Base-by-base conservation (phyloP, 2,797 vertebrate genomes). In the Balearica regulorum region DNA sequence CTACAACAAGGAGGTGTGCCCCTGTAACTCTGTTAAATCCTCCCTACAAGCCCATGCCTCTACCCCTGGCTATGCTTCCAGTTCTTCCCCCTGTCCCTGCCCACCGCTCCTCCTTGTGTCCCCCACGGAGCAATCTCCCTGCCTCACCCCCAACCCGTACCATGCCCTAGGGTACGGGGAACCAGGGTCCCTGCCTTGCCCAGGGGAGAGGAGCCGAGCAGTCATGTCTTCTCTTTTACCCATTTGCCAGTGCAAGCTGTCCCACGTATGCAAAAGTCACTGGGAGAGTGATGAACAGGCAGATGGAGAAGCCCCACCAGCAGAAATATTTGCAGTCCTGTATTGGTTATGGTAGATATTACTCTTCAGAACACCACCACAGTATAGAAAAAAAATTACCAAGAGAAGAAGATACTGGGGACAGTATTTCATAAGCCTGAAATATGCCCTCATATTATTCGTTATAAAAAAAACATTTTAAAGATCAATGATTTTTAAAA, bases 401-500 rank as follows among this genome's bases (percentile, higher is more conserved):
- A 3, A 71, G 37, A 77, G 58, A 71, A 81, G 77, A 94, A 25
- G 81, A 85, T 86, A 66, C 10, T 51, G 26, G 28, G 26, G 58
- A 33, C 49, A 81, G 12, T 68, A 80, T 86, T 91, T 92, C 53
- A 49, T 66, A 83, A 66, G n/a, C 37, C 28, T 93, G 72, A 85
- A 81, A 87, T 65, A 54, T 28, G 22, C 20, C 83, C 2, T 92
- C 15, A 55, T 46, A 68, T 66, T 82, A 53, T 90, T 89, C 0
- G 26, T 87, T 69, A 49, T 46, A 43, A 78, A 89, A 77, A 77
- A 87, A 73, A 24, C 10, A 57, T 82, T 91, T 92, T 61, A 94
- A 95, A 96, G 69, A 91, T 90, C 77, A 89, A 16, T 88, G 79
- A 77, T 93, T 95, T 96, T 96, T 86, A 78, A 96, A 95, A 95